A percentile compares a stretch with the other conserved stretches of the same genome.
phyloP scores from a whole-genome alignment of 2,797 vertebrate genomes.

The Lacerta bilineata region DNA sequence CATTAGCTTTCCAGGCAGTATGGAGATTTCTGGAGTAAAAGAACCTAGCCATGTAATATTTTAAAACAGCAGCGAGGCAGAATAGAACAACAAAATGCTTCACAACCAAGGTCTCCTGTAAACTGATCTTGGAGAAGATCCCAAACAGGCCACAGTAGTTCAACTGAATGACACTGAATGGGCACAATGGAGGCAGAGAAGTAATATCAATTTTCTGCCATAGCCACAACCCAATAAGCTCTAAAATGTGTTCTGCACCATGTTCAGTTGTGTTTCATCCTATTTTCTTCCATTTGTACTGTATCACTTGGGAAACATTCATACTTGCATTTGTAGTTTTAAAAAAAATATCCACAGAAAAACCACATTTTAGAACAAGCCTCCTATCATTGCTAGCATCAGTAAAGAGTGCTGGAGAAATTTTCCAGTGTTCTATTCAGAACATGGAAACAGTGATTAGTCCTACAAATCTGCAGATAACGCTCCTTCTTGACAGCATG shows the following conservation, averaged over 20 bases:
- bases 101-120: not conserved
- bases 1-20: not conserved
- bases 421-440: constrained; percentile 9
- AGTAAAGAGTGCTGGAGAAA: not conserved
- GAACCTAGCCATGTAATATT: not conserved
- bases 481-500: constrained; percentile 34
- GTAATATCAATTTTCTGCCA: not conserved
- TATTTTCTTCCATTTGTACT: not conserved
- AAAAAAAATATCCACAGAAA: not conserved
- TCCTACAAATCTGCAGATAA: constrained; percentile 36
- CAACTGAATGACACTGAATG: not conserved
- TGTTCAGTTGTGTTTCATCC: not conserved
- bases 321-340: not conserved
- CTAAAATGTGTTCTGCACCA: not conserved
- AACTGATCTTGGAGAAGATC: not conserved
- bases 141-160: not conserved
- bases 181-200: not conserved
- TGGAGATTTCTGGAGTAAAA: not conserved
- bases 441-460: constrained; percentile 23
- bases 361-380: not conserved
- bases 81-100: not conserved
- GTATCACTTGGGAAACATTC: not conserved
- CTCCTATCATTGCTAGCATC: not conserved
- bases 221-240: not conserved
- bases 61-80: not conserved